Evolutionary conservation across 1,140 invertebrate genomes (phyloP), one percentile per base, ranked within the genome.

Genomic region (Bathynomus jamesi): DNA sequence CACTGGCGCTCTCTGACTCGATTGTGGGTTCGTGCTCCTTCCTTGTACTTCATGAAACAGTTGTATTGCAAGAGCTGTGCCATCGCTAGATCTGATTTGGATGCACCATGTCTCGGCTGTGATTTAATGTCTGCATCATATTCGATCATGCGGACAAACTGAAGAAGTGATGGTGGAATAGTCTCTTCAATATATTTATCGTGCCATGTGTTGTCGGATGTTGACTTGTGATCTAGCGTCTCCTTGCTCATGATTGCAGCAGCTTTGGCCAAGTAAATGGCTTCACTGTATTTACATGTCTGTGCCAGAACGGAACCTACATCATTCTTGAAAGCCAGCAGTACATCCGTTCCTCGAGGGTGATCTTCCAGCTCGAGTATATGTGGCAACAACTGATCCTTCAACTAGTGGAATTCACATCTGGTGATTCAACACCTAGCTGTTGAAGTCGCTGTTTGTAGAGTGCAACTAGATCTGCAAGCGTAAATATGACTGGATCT

Each of bases 11-110:
- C 21, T 75, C 74, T 5, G 29, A 64, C 2, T 62, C 65, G 0
- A 78, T 29, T 17, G 71, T 13, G 65, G n/a, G 31, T 3, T 11
- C 5, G 7, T 73, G 13, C 13, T 78, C 78, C 31, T 78, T 69
- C 0, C 78, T 65, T 24, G 74, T 76, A 32, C 76, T 77, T 76
- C 74, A 78, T 62, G 67, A 25, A 10, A 40, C 11, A 71, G 28
- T 17, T 17, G 27, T n/a, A n/a, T n/a, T n/a, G n/a, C n/a, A n/a
- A n/a, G n/a, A n/a, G n/a, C n/a, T n/a, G n/a, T n/a, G n/a, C n/a
- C n/a, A n/a, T n/a, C n/a, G n/a, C n/a, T n/a, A n/a, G n/a, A n/a
- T n/a, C n/a, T n/a, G n/a, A n/a, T n/a, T n/a, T n/a, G n/a, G n/a
- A n/a, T n/a, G n/a, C n/a, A n/a, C n/a, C n/a, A n/a, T n/a, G n/a